phyloP scores from a whole-genome alignment of 1,140 invertebrate species.

The Plectus sambesii region DNA sequence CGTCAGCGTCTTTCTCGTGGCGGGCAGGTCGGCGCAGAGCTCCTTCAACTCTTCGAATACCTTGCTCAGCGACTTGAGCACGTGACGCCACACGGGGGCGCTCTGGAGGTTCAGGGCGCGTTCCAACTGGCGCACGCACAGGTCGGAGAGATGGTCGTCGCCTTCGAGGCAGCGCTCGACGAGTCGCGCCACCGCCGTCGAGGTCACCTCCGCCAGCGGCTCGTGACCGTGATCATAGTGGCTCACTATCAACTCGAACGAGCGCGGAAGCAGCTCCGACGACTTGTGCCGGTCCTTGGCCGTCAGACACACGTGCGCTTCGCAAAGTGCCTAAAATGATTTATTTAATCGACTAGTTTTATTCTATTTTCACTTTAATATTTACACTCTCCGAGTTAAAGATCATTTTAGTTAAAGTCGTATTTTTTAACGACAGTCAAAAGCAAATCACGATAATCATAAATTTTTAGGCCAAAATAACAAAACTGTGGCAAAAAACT shows the following conservation, averaged over 20 bases:
- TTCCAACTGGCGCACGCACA: too few species aligned
- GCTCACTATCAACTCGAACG: constrained; percentile 23
- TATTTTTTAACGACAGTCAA: too few species aligned
- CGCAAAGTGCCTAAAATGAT: constrained; percentile 26
- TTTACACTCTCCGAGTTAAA: too few species aligned
- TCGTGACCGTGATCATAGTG: constrained; percentile 22
- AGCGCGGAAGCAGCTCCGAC: constrained; percentile 18
- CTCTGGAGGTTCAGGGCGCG: constrained; percentile 24
- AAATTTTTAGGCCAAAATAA: too few species aligned
- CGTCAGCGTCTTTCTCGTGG: constrained; percentile 23
- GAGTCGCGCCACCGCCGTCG: constrained; percentile 19
- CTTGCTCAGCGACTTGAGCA: constrained; percentile 26
- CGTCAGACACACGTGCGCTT: constrained; percentile 30
- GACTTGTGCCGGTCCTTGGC: constrained; percentile 20
- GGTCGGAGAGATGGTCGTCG: too few species aligned
- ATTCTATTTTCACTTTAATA: too few species aligned
- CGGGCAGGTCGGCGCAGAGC: constrained; percentile 16
- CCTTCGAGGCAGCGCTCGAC: constrained; percentile 26
- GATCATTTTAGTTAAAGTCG: too few species aligned
- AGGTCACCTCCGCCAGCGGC: constrained; percentile 23
- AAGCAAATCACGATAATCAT: too few species aligned
- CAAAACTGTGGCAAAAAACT: too few species aligned
- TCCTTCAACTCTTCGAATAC: constrained; percentile 25
- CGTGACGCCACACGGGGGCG: constrained; percentile 25
- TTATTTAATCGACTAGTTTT: too few species aligned